Base-by-base conservation (phyloP, 2,797 vertebrate genomes). In the Karalla daura region DNA sequence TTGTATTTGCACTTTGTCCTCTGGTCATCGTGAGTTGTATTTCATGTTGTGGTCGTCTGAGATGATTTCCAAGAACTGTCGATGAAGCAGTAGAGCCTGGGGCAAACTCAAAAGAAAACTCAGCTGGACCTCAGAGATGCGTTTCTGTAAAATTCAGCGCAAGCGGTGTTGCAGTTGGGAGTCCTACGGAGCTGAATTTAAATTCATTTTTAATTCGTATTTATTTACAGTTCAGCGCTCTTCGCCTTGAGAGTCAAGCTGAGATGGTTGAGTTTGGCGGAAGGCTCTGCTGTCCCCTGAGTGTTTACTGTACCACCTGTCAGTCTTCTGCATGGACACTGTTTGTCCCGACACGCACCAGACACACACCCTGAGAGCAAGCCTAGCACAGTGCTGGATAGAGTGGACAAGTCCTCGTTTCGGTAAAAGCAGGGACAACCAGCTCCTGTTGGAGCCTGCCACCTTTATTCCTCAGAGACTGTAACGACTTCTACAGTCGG, bases 261-360 rank as follows among this genome's bases (percentile, higher is more conserved):
- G 45, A 64, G 52, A 60, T 52, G 30, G 7, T 43, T 59, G 5
- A 30, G 28, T 66, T 79, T 83, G 74, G 72, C 37, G 8, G 84
- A 59, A 72, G 62, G 66, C 78, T 88, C 41, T 54, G 72, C 71
- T 66, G 65, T 37, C 25, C n/a, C n/a, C 14, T 41, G 14, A 39
- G 2, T 66, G 7, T 80, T 45, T 80, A 74, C 61, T 63, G 62
- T 81, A 24, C 46, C 73, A 86, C 63, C 66, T 67, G 62, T 86
- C 68, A 67, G 60, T 80, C 78, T 62, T 72, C 81, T 93, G 92
- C 92, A 93, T 94, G 92, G 65, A 39, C 74, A 83, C 72, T 44
- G 50, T 85, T 51, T 60, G 46, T 80, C 53, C 58, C 50, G 12
- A 28, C 40, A 56, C 3, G 32, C 32, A 39, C 23, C 21, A 27